These are phyloP conservation scores for Pseudotriccus pelzelni DNA, from an alignment of 2,797 vertebrate genomes.

Conservation along the genomic window DNA sequence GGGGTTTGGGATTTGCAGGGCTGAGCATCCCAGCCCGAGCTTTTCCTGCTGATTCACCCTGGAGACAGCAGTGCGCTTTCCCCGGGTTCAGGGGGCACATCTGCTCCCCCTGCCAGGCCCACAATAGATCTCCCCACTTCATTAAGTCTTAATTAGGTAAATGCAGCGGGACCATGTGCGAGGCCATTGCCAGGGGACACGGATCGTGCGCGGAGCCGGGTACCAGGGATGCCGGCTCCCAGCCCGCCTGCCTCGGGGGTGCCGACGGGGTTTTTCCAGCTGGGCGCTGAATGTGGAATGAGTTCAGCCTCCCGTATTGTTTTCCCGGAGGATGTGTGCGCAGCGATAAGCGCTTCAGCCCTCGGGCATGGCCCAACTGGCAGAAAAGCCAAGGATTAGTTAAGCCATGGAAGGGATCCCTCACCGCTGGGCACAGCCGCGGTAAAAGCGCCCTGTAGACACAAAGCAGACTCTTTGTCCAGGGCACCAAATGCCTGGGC, in stretches of 20 bases:
- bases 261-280: neutral
- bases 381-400: neutral
- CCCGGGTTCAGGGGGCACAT: neutral
- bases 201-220: accelerated
- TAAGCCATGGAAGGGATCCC: neutral
- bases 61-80: neutral
- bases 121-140: neutral
- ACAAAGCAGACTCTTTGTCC: neutral
- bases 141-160: slow-evolving; percentile 13
- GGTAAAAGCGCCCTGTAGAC: neutral
- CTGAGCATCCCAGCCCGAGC: neutral
- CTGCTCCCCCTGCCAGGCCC: neutral
- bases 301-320: neutral
- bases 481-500: neutral
- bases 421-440: neutral
- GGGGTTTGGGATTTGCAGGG: neutral
- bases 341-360: neutral
- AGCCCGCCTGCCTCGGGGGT: neutral
- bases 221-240: neutral
- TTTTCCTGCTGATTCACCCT: slow-evolving; percentile 47
- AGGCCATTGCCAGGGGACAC: neutral
- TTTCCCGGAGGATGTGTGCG: neutral
- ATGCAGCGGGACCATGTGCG: accelerated
- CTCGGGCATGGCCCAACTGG: neutral
- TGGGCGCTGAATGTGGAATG: neutral